phyloP scores from a whole-genome alignment of 2,888 invertebrate genomes.

The Athetis lepigone region DNA sequence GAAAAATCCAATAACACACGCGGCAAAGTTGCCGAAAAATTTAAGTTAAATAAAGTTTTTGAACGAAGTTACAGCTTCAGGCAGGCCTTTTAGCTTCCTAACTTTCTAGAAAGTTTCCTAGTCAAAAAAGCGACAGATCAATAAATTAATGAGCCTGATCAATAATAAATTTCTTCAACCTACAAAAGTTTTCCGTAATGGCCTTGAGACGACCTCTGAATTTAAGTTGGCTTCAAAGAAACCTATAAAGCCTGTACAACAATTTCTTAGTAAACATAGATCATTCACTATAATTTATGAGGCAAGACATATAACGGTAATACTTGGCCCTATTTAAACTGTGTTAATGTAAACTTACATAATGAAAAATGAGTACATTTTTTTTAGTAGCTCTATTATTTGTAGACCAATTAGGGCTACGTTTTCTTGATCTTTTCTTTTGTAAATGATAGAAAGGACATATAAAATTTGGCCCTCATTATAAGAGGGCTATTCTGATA shows the following conservation, averaged over 20 bases:
- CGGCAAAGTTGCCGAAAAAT: too few species aligned
- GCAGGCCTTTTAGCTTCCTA: too few species aligned
- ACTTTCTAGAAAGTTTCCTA: too few species aligned
- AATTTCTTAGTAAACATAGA: slow-evolving; percentile 6
- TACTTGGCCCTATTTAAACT: slow-evolving; percentile 7
- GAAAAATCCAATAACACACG: too few species aligned
- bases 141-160: background rate
- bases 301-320: background rate
- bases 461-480: background rate
- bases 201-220: slow-evolving; percentile 19
- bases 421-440: slow-evolving; percentile 7
- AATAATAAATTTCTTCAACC: background rate
- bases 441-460: background rate
- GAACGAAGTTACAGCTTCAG: too few species aligned
- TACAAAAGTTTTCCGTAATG: background rate
- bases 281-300: slow-evolving; percentile 10
- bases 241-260: slow-evolving; percentile 25
- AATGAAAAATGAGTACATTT: slow-evolving; percentile 36
- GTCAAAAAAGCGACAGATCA: too few species aligned
- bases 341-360: slow-evolving; percentile 20
- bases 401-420: slow-evolving; percentile 5
- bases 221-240: slow-evolving; percentile 15
- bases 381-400: slow-evolving; percentile 29
- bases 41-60: too few species aligned
- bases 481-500: too few species aligned